A percentile compares a stretch with the other conserved stretches of the same genome.
phyloP scores from a whole-genome alignment of 2,888 invertebrate genomes.

The Acronicta leporina region DNA sequence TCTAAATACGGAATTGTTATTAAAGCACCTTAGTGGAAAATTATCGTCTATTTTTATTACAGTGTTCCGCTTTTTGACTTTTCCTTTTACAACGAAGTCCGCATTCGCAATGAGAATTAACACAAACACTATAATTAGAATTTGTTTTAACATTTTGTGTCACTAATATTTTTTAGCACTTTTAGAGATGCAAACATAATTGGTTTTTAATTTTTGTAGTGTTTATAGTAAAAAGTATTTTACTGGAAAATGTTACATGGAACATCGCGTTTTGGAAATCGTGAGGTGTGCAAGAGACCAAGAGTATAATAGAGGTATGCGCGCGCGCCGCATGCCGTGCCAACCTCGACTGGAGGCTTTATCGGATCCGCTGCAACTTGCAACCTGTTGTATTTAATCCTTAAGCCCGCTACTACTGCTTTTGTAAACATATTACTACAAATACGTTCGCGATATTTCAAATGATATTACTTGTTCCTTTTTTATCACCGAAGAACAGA shows the following conservation, averaged over 20 bases:
- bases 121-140: slow-evolving; percentile 63
- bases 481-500: slow-evolving; percentile 41
- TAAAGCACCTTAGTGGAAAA: slow-evolving; percentile 74
- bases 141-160: slow-evolving; percentile 73
- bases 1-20: slow-evolving; percentile 80
- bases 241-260: slow-evolving; percentile 39
- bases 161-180: slow-evolving; percentile 50
- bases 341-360: slow-evolving; percentile 85
- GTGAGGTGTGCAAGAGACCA: slow-evolving; percentile 49
- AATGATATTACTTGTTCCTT: slow-evolving; percentile 27
- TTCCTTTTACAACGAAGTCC: slow-evolving; percentile 79
- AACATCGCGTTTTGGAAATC: slow-evolving; percentile 53
- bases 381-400: slow-evolving; percentile 84
- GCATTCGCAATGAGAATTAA: slow-evolving; percentile 70
- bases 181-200: slow-evolving; percentile 41
- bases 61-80: slow-evolving; percentile 84
- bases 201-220: slow-evolving; percentile 21
- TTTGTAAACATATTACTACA: slow-evolving; percentile 76
- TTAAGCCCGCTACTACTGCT: slow-evolving; percentile 74
- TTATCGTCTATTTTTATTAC: slow-evolving; percentile 79
- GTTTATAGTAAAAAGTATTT: slow-evolving; percentile 17
- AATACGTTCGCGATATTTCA: slow-evolving; percentile 55
- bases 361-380: slow-evolving; percentile 77
- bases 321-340: slow-evolving; percentile 83
- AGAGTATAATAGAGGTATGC: slow-evolving; percentile 64